Evolutionary conservation across 2,888 invertebrate species (phyloP).

Genomic region (Athalia cordata): DNA sequence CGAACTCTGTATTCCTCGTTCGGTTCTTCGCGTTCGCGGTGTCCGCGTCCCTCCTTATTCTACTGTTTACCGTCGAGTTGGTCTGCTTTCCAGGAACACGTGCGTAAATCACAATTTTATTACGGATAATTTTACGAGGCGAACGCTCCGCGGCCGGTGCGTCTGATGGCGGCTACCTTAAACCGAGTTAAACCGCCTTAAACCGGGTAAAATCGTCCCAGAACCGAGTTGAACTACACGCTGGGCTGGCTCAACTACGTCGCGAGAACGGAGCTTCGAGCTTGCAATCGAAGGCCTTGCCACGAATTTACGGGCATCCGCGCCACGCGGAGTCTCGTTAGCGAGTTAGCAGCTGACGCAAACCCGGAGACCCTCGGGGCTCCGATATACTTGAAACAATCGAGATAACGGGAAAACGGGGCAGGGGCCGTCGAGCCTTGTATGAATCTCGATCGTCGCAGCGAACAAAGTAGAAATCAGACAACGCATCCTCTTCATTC

Average conservation of each 20-base stretch:
- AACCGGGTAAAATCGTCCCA: constrained; percentile 32
- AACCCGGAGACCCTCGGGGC: not conserved
- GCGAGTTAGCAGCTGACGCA: constrained; percentile 35
- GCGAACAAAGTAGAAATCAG: too few species aligned
- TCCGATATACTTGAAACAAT: not conserved
- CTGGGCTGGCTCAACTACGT: constrained; percentile 2
- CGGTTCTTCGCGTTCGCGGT: too few species aligned
- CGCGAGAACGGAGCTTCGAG: not conserved
- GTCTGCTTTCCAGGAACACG: constrained; percentile 64
- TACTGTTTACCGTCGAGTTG: constrained; percentile 57
- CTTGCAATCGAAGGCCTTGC: constrained; percentile 57
- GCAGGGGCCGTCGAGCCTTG: not conserved
- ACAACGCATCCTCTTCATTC: too few species aligned
- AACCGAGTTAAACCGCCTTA: constrained; percentile 48
- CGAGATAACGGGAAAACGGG: not conserved
- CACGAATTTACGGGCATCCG: constrained; percentile 36
- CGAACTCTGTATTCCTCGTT: constrained; percentile 1
- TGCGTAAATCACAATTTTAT: constrained; percentile 48
- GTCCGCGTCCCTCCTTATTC: constrained; percentile 39
- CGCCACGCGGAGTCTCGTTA: constrained; percentile 16
- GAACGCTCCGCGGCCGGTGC: constrained; percentile 51
- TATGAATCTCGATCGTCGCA: too few species aligned
- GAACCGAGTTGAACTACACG: constrained; percentile 28
- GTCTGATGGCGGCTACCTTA: constrained; percentile 61
- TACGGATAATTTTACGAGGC: constrained; percentile 71